Evolutionary conservation across 2,797 vertebrate species (phyloP), one percentile per base, ranked within the genome.

Genomic region (Malacoctenus gilli): DNA sequence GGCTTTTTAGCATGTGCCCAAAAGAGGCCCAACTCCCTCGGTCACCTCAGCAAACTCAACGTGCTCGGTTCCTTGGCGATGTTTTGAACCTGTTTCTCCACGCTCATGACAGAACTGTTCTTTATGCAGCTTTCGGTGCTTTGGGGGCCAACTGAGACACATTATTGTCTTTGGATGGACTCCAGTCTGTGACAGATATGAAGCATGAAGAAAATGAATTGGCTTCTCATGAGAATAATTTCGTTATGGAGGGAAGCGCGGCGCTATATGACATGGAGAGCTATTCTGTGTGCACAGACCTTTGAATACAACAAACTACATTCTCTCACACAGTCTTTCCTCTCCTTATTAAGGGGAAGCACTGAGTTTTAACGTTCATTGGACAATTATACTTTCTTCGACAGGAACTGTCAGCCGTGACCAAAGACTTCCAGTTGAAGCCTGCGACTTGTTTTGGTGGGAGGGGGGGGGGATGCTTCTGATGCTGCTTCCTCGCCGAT

Each of bases 401-500:
- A 28, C 25, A 28, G 25, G 5, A 28, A 9, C 25, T 28, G 25
- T 28, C 25, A 28, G 9, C 25, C 9, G 25, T 28, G 25, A 28
- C 25, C 25, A 28, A 28, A 28, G 25, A 28, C 25, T 28, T 6
- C 6, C 25, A 70, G 39, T 48, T 72, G 42, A 75, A 65, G 62
- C 42, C 56, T 59, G 5, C 32, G 36, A 70, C 51, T 82, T 80
- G 63, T 84, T 85, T 79, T 47, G 23, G 14, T 37, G 19, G 75
- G 56, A 16, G 42, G 12, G 23, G 14, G 35, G 19, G 75, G 56
- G 15, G 42, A 13, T 37, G 43, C 63, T 68, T 47, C 43, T 8
- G 37, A 55, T 30, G 62, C 54, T 31, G 36, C 48, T 50, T 59
- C 48, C 15, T 63, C 42, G 15, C 37, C 7, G 37, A 73, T 60